phyloP scores from a whole-genome alignment of 2,113 vertebrate genomes.

The Platysteira castanea region DNA sequence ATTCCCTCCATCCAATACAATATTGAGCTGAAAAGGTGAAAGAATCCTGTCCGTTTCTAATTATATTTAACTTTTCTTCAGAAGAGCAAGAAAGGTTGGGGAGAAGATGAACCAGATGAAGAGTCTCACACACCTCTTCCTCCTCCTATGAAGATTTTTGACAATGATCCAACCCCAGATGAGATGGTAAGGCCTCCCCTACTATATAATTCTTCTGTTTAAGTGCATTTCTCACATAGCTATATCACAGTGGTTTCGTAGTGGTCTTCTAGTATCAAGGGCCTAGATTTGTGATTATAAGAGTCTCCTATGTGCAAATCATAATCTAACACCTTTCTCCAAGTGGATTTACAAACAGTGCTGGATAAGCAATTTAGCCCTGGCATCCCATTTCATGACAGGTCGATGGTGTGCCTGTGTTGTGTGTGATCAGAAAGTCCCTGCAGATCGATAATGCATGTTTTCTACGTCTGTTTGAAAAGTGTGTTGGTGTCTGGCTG shows the following conservation, averaged over 20 bases:
- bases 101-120: conserved; percentile 94
- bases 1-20: not conserved
- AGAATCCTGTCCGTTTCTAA: not conserved
- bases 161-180: conserved; percentile 90
- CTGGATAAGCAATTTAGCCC: not conserved
- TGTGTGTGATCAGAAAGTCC: not conserved
- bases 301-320: not conserved
- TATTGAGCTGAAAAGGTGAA: not conserved
- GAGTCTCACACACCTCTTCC: conserved; percentile 92
- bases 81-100: conserved; percentile 89
- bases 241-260: not conserved
- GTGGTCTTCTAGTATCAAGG: not conserved
- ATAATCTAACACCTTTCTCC: not conserved
- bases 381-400: not conserved
- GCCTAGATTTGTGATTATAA: not conserved
- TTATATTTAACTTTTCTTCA: conserved; percentile 67
- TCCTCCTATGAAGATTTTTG: conserved; percentile 98
- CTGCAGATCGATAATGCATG: fast-evolving
- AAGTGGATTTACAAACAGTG: not conserved
- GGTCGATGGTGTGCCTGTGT: not conserved
- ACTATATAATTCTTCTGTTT: not conserved
- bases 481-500: not conserved
- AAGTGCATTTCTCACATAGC: not conserved
- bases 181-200: conserved; percentile 84
- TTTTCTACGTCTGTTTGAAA: not conserved